phyloP scores from a whole-genome alignment of 2,113 vertebrate genomes.

The Morone saxatilis region DNA sequence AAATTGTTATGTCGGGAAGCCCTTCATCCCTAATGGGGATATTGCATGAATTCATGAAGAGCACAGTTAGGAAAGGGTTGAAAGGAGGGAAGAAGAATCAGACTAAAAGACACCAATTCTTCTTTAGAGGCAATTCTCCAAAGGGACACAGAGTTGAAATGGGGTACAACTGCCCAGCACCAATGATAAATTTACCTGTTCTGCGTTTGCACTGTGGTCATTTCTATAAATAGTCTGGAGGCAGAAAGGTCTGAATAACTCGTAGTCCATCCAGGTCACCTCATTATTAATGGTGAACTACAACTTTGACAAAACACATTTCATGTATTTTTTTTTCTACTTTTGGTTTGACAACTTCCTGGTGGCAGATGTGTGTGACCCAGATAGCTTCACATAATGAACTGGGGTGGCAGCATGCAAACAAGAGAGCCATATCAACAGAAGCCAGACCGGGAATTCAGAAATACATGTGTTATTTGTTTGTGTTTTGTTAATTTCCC shows the following conservation, averaged over 20 bases:
- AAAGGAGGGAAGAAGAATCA: not conserved
- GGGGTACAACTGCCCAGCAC: constrained; percentile 5
- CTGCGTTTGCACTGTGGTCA: constrained; percentile 41
- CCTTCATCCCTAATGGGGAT: constrained; percentile 21
- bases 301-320: constrained; percentile 13
- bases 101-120: constrained; percentile 13
- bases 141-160: constrained; percentile 37
- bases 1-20: constrained; percentile 38
- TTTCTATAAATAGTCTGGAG: constrained; percentile 49
- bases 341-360: constrained; percentile 44
- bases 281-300: constrained; percentile 41
- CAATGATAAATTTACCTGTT: constrained; percentile 43
- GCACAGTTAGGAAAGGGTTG: not conserved
- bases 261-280: constrained; percentile 38
- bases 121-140: constrained; percentile 41
- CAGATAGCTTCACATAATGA: constrained; percentile 65
- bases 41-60: constrained; percentile 20
- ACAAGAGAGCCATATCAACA: constrained; percentile 39
- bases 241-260: constrained; percentile 27
- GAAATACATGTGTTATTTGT: constrained; percentile 68
- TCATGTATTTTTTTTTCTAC: not conserved
- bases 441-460: constrained; percentile 40
- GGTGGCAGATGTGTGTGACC: constrained; percentile 64
- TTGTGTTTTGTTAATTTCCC: constrained; percentile 79
- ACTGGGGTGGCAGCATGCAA: constrained; percentile 38